Evolutionary conservation across 2,797 vertebrate species (phyloP).

Genomic region (Brachyrhaphis roseni): DNA sequence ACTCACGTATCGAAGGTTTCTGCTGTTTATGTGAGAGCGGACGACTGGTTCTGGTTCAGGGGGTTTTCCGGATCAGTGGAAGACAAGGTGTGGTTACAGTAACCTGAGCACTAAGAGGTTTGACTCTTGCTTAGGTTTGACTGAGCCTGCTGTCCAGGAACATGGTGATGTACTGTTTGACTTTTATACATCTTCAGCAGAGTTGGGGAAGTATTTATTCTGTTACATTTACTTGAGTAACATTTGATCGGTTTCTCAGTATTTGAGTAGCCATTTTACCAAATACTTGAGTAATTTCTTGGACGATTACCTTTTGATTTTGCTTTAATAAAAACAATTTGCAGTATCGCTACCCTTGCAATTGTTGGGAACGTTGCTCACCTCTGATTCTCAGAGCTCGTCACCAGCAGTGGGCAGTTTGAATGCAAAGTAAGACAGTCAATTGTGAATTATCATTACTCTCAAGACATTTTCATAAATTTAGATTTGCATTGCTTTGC

Average conservation of each 20-base stretch:
- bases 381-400: background rate
- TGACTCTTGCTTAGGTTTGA: conserved; percentile 1
- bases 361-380: too few relatives aligned
- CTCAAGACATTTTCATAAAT: conserved; percentile 3
- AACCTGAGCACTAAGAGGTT: conserved; percentile 37
- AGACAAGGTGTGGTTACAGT: conserved; percentile 25
- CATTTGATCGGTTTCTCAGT: too few relatives aligned
- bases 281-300: too few relatives aligned
- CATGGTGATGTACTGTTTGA: conserved; percentile 5
- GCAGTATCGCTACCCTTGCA: too few relatives aligned
- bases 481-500: background rate
- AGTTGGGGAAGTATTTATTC: too few relatives aligned
- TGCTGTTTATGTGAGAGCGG: conserved; percentile 35
- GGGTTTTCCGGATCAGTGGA: conserved; percentile 58
- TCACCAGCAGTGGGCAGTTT: conserved; percentile 8
- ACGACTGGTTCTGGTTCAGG: conserved; percentile 35
- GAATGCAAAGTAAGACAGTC: conserved; percentile 19
- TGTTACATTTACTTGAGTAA: too few relatives aligned
- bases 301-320: too few relatives aligned
- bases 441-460: conserved; percentile 18
- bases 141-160: conserved; percentile 1
- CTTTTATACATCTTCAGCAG: background rate
- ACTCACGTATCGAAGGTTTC: conserved; percentile 14
- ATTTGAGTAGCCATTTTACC: too few relatives aligned
- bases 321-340: background rate